A percentile compares a stretch with the other conserved stretches of the same genome.
Conservation (phyloP, 2,888 invertebrate genomes). For the Erpobdella octoculata region DNA sequence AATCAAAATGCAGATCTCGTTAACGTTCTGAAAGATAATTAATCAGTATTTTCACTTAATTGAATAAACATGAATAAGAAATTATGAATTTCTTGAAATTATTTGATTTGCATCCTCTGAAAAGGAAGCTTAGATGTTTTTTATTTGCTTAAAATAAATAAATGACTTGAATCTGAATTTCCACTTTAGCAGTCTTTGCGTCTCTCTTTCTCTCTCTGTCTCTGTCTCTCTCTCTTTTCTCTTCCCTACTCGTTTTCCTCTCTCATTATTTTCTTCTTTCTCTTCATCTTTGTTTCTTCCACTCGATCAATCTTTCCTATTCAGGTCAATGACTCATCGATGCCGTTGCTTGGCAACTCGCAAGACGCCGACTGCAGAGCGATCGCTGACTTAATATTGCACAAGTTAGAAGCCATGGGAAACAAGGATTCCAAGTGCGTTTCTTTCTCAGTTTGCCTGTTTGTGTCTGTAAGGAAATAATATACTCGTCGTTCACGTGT, state of each 20-base stretch:
- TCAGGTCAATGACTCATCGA: constrained; percentile 82
- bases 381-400: constrained; percentile 82
- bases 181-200: neutral
- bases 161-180: too few species aligned
- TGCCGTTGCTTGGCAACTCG: constrained; percentile 80
- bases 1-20: too few species aligned
- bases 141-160: too few species aligned
- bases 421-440: neutral
- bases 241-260: neutral
- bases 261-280: neutral
- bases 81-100: too few species aligned
- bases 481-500: too few species aligned
- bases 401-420: constrained; percentile 71
- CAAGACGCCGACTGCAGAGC: constrained; percentile 92
- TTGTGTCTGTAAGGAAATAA: too few species aligned
- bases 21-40: too few species aligned
- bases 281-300: neutral
- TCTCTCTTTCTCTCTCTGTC: neutral
- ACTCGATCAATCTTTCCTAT: neutral
- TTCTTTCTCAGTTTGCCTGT: too few species aligned
- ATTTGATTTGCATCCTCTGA: too few species aligned
- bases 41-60: too few species aligned
- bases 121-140: too few species aligned
- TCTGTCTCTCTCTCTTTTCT: neutral
- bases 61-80: too few species aligned